Evolutionary conservation across 1,140 invertebrate species (phyloP), one percentile per base, ranked within the genome.

Genomic region (Tetraneura akinire): DNA sequence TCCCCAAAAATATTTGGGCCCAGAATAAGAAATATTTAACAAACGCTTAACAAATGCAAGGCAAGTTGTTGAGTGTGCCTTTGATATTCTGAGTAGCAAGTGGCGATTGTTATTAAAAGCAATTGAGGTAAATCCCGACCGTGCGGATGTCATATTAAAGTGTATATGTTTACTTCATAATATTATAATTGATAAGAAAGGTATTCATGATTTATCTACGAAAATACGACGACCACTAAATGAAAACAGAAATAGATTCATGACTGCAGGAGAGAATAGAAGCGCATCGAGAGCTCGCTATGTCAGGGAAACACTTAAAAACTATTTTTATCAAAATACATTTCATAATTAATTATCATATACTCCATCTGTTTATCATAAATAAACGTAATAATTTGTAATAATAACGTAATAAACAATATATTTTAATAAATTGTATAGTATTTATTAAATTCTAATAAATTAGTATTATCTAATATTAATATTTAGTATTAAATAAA

Each of bases 1-100:
- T 74, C 64, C 42, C 2, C 23, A 42, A 81, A 80, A 55, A 80
- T 29, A 62, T 62, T 62, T 62, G 60, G 29, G 29, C 23, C 60
- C 29, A 62, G 60, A 62, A 62, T 23, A 62, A 62, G 60, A 62
- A 62, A 53, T 53, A 53, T 53, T 53, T 53, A 53, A 53, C 51
- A 53, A 53, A 53, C 51, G 51, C 51, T 53, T 53, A 53, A 53
- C 51, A 53, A 53, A 53, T 53, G 51, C 51, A 53, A 53, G 51
- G 51, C 51, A 53, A 53, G 51, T 53, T 53, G 51, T 53, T 53
- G 51, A 53, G 51, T 53, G 51, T 53, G 18, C 51, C 51, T 53
- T 53, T 53, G 51, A 18, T 53, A 53, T 53, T 53, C 18, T 53
- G 51, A 53, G 51, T 53, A 53, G 51, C 51, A 53, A 53, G 51